These are phyloP conservation scores for Hippoglossus stenolepis DNA, from an alignment of 2,113 vertebrate genomes.

Conservation along the genomic window DNA sequence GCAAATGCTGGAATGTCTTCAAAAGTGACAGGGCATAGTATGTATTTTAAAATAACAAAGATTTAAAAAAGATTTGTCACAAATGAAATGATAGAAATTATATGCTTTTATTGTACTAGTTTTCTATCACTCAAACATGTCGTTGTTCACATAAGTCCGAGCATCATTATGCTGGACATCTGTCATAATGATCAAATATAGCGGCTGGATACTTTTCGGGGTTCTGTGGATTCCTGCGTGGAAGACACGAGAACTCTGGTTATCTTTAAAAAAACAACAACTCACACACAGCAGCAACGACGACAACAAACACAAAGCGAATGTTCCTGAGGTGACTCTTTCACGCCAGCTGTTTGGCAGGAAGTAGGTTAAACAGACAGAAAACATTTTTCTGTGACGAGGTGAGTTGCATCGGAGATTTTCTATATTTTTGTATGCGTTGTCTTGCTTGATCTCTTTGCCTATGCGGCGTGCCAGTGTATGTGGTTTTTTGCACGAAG, in stretches of 20 bases:
- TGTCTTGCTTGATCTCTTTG: conserved; percentile 82
- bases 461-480: conserved; percentile 79
- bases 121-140: conserved; percentile 80
- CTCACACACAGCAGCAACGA: neutral
- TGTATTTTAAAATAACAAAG: conserved; percentile 78
- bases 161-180: conserved; percentile 56
- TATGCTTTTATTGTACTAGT: conserved; percentile 83
- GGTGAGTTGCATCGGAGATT: conserved; percentile 72
- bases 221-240: neutral
- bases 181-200: conserved; percentile 41
- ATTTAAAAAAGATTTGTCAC: conserved; percentile 61
- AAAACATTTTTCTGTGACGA: conserved; percentile 62
- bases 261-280: too few species aligned
- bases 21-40: conserved; percentile 76
- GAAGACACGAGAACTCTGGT: too few species aligned
- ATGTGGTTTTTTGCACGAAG: conserved; percentile 84
- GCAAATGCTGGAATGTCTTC: conserved; percentile 84
- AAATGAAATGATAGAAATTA: conserved; percentile 70
- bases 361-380: conserved; percentile 41
- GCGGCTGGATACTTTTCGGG: conserved; percentile 39
- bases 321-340: conserved; percentile 66
- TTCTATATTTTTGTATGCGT: conserved; percentile 86
- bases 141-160: conserved; percentile 56
- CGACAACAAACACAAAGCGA: conserved; percentile 47
- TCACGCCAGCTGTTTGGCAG: conserved; percentile 27